These are phyloP conservation scores for Macaca fascicularis DNA, from an alignment of 2,113 vertebrate genomes.

Conservation along the genomic window T2T-MFA8v1.1 NC_088386.1:81579001-81579500, in stretches of 20 bases:
- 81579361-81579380: not conserved
- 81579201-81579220: constrained; percentile 56
- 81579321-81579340: not conserved
- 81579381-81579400: not conserved
- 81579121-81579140: constrained; percentile 42
- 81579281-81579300: not conserved
- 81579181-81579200: constrained; percentile 29
- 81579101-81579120: constrained; percentile 41
- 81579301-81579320: not conserved
- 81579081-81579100: constrained; percentile 1
- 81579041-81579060: constrained; percentile 61
- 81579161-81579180: not conserved
- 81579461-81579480: not conserved
- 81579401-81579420: not conserved
- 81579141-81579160: constrained; percentile 57
- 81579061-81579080: constrained; percentile 1
- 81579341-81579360: not conserved
- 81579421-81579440: not conserved
- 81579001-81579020: constrained; percentile 56
- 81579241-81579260: not conserved
- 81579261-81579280: not conserved
- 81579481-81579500: not conserved
- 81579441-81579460: not conserved
- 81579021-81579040: constrained; percentile 43
- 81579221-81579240: not conserved